Evolutionary conservation across 2,113 vertebrate species (phyloP).

Genomic region (Eurypyga helias): DNA sequence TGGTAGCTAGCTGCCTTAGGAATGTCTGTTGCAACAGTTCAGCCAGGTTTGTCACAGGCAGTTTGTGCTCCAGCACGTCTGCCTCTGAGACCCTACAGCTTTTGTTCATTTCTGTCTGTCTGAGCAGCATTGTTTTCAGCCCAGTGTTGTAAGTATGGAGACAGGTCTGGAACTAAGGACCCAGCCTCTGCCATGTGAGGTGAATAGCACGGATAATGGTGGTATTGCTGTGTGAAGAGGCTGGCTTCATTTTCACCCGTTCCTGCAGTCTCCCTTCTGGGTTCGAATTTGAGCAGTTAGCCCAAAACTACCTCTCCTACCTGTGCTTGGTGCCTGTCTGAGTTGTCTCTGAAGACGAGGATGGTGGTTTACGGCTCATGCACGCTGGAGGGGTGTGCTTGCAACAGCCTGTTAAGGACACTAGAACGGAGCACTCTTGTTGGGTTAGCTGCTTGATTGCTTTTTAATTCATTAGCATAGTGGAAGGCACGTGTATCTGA

Average conservation of each 20-base stretch:
- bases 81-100: background rate
- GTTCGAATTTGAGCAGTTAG: background rate
- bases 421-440: background rate
- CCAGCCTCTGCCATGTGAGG: background rate
- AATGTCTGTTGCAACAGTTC: background rate
- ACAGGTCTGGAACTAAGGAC: background rate
- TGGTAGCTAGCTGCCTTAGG: background rate
- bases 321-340: background rate
- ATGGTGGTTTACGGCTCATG: background rate
- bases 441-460: background rate
- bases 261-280: background rate
- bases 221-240: background rate
- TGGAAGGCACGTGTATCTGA: accelerated
- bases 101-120: background rate
- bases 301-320: background rate
- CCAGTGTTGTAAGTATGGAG: background rate
- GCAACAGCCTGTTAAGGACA: background rate
- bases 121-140: background rate
- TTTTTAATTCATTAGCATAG: background rate
- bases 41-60: background rate
- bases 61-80: background rate
- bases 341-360: background rate
- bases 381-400: background rate
- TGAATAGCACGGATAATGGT: background rate
- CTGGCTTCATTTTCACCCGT: background rate